Base-by-base conservation (phyloP, 2,113 vertebrate species). In the Indri indri region DNA sequence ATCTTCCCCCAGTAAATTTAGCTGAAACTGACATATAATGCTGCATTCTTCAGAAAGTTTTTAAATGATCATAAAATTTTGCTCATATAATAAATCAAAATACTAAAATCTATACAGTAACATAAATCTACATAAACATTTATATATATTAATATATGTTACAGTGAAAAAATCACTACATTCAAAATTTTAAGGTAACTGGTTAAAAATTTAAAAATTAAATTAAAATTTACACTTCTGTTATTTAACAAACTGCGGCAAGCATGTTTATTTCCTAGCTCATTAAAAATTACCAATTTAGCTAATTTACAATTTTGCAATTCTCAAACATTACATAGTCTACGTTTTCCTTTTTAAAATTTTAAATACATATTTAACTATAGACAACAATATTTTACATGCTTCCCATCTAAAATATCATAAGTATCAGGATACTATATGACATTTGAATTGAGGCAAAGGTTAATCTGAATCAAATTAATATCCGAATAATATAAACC, bases 151-250 rank as follows among this genome's bases (percentile, higher is more conserved):
- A 97, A 81, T 27, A 85, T 61, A 96, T 82, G 73, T 71, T 92
- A 95, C 42, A 96, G 27, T 17, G 52, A 45, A 18, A 98, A 96
- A 86, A 77, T 80, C 23, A 7, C 22, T 95, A 61, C 17, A 76
- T 1, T 5, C 45, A 88, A 97, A 92, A 90, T 94, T 70, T 93
- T 71, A 96, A 94, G 95, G 27, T 97, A 97, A 94, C 5, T 94
- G 57, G 66, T 34, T 96, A 96, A 84, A 97, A 66, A 97, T 97
- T 92, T 92, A 74, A 93, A 96, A 57, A 96, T 76, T 12, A 97
- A 97, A 87, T 74, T 81, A 70, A 85, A 95, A 95, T 82, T 95
- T 63, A 79, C 16, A 95, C 34, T 0, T 73, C 27, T 88, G 79
- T 98, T 90, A 65, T 86, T 94, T 91, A n/a, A n/a, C n/a, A n/a